Percentiles rank a stretch among this genome's conserved stretches.
Conservation (phyloP, 53 echinoderm and acorn worm species). For the Echinometra lucunter region DNA sequence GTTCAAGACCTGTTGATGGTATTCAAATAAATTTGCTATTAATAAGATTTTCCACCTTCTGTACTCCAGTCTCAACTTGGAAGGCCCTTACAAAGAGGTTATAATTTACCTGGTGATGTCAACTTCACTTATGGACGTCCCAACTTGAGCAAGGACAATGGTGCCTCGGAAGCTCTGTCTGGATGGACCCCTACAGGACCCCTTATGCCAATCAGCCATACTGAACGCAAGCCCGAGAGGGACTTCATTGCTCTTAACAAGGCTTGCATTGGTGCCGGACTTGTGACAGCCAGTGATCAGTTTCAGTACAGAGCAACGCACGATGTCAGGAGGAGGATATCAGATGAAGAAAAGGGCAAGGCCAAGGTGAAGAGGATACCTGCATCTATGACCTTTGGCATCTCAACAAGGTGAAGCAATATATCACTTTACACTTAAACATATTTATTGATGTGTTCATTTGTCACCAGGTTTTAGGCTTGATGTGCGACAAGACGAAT, state of each 20-base stretch:
- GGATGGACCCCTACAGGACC: slow-evolving; percentile 86
- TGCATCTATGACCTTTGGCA: slow-evolving; percentile 95
- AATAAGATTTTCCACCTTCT: background rate
- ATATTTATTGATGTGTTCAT: too few species aligned
- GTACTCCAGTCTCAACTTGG: slow-evolving; percentile 87
- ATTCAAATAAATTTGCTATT: too few species aligned
- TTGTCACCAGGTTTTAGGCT: too few species aligned
- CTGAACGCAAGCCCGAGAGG: slow-evolving; percentile 89
- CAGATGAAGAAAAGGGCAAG: slow-evolving; percentile 99
- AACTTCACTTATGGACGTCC: slow-evolving; percentile 94
- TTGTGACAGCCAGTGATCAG: slow-evolving; percentile 94
- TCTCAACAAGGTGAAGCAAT: slow-evolving; percentile 88
- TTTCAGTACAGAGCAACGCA: slow-evolving; percentile 98
- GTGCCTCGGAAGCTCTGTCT: slow-evolving; percentile 89
- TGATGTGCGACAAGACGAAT: too few species aligned
- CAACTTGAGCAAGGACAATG: slow-evolving; percentile 90
- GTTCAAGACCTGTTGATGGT: too few species aligned
- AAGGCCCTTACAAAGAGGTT: slow-evolving; percentile 86
- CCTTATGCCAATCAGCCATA: slow-evolving; percentile 70
- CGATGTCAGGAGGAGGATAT: slow-evolving; percentile 88
- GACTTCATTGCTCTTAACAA: slow-evolving; percentile 98
- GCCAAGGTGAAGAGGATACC: slow-evolving; percentile 95
- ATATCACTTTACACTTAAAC: background rate
- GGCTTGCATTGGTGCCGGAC: slow-evolving; percentile 88
- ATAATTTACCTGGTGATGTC: slow-evolving; percentile 76